Evolutionary conservation across 2,797 vertebrate species (phyloP).

Genomic region (Dallia pectoralis): DNA sequence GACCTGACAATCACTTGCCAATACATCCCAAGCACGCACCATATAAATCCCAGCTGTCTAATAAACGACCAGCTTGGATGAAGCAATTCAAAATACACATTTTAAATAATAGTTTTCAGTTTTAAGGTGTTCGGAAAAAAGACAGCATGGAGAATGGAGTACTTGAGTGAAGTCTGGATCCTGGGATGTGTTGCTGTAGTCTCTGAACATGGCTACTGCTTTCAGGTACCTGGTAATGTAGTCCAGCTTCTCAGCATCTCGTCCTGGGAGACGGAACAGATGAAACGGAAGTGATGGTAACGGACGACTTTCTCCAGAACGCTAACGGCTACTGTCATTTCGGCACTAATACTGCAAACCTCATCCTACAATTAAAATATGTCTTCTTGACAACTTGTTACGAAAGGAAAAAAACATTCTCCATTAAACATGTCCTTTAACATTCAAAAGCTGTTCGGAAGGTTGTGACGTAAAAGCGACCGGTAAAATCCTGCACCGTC

Average conservation of each 20-base stretch:
- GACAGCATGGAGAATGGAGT: background rate
- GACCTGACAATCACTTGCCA: background rate
- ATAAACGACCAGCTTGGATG: background rate
- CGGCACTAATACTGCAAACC: no score
- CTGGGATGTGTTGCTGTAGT: slow-evolving; percentile 83
- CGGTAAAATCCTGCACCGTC: no score
- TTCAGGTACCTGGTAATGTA: slow-evolving; percentile 84
- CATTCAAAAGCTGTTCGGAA: no score
- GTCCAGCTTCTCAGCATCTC: slow-evolving; percentile 80
- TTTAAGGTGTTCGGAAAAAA: no score
- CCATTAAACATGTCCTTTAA: no score
- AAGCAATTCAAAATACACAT: background rate
- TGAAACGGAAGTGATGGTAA: background rate
- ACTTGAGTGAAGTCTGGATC: slow-evolving; percentile 94
- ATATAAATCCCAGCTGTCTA: background rate
- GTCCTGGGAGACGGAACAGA: slow-evolving; percentile 69
- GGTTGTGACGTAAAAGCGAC: no score
- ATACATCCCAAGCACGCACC: background rate
- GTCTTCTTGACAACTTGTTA: no score
- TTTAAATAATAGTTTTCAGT: background rate
- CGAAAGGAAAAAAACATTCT: no score
- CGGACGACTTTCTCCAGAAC: background rate
- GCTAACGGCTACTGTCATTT: no score
- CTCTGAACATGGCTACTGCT: slow-evolving; percentile 87
- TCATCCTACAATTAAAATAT: no score